Base-by-base conservation (phyloP, 92 coral and sea anemone species). In the Porites lobata region DNA sequence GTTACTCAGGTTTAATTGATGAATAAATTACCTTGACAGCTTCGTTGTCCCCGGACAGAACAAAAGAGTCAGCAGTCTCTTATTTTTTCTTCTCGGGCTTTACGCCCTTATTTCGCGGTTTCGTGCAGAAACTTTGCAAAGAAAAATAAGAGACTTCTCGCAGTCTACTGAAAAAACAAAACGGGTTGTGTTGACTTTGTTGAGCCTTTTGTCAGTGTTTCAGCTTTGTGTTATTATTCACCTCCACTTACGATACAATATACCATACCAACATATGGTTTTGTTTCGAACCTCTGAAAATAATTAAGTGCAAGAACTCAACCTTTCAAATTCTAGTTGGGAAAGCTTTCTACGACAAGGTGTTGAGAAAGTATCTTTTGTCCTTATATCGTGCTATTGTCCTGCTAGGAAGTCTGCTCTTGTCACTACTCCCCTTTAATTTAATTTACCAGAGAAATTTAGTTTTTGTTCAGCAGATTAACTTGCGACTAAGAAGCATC, bases 301-400 rank as follows among this genome's bases (percentile, higher is more conserved):
- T 10, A n/a, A 62, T 62, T 62, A 62, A 62, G 66, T 17, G 66
- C 66, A 62, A 62, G 66, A 62, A 62, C 66, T 38, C 47, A 62
- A 62, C 18, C 66, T 62, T 62, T 62, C 66, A 62, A 62, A 62
- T 62, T 62, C 66, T 62, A 62, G 66, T 62, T 62, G 12, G 1
- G 66, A 62, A 62, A 62, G 66, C 15, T 62, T 62, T 62, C 66
- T 62, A 62, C 66, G 66, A 62, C 66, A 62, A 62, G 18, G 66
- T 62, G 18, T 62, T 62, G 66, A 3, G 66, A 62, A 62, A 62
- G 66, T 62, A 62, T 62, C 66, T 62, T 62, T 62, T 62, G 66
- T 62, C 66, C 66, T 62, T 11, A 62, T 10, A 62, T 62, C 66
- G 12, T 62, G 17, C 66, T 62, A 62, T 17, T 62, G 10, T 62